Percentiles rank a stretch among this genome's conserved stretches.
These are phyloP conservation scores for Aphidius colemani DNA, from an alignment of 2,888 invertebrate genomes.

Conservation along the genomic window DNA sequence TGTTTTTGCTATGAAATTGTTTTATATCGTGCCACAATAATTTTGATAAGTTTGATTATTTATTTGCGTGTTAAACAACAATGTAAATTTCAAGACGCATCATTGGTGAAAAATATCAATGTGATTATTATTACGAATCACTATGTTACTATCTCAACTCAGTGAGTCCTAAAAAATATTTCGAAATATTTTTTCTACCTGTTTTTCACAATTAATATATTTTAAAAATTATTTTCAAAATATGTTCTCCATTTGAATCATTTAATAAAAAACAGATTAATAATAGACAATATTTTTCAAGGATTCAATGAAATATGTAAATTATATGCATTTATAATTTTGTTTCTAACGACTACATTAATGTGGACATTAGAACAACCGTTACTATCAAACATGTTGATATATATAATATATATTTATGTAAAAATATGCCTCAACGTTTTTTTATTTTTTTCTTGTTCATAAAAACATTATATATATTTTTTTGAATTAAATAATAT, in stretches of 20 bases:
- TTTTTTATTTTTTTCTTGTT: too few relatives aligned
- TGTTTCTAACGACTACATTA: constrained; percentile 3
- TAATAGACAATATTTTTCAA: neutral
- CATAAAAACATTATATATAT: too few relatives aligned
- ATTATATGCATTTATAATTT: neutral
- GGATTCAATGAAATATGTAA: neutral
- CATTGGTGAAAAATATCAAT: constrained; percentile 25
- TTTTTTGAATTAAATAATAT: too few relatives aligned
- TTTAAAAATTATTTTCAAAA: neutral
- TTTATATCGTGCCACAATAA: constrained; percentile 10
- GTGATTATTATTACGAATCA: constrained; percentile 26
- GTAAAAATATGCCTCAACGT: too few relatives aligned
- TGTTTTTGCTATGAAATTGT: neutral
- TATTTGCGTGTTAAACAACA: constrained; percentile 24
- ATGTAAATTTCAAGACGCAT: constrained; percentile 15
- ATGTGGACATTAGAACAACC: constrained; percentile 1
- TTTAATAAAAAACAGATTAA: neutral
- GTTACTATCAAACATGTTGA: constrained; percentile 1
- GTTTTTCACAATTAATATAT: neutral
- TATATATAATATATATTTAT: neutral
- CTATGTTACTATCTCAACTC: too few relatives aligned
- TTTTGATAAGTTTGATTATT: constrained; percentile 22
- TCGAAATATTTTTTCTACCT: neutral
- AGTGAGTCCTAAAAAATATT: too few relatives aligned
- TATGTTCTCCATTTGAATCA: neutral